These are phyloP conservation scores for Antennarius striatus DNA, from an alignment of 2,113 vertebrate species.

Conservation along the genomic window DNA sequence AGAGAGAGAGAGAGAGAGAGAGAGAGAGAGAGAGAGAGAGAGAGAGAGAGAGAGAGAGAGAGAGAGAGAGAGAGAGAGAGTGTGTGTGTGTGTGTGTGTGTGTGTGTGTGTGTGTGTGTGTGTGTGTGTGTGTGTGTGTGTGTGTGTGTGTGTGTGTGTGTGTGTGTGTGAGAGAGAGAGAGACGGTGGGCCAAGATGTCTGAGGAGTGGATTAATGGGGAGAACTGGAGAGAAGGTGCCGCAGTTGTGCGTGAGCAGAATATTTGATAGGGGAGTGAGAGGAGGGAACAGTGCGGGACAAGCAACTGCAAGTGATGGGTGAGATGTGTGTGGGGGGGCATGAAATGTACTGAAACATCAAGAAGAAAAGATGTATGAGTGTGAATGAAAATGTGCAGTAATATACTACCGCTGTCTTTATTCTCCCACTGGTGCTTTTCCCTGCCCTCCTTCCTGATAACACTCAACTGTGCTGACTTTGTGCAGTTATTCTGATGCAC, in stretches of 20 bases:
- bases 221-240: conserved; percentile 86
- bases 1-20: conserved; percentile 41
- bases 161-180: not conserved
- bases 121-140: too few relatives aligned
- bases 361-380: conserved; percentile 32
- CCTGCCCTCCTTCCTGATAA: too few relatives aligned
- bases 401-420: too few relatives aligned
- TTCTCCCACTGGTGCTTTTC: too few relatives aligned
- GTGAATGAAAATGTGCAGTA: conserved; percentile 4
- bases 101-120: too few relatives aligned
- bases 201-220: conserved; percentile 88
- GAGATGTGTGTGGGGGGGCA: conserved; percentile 35
- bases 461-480: too few relatives aligned
- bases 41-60: conserved; percentile 31
- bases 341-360: conserved; percentile 46
- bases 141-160: too few relatives aligned
- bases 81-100: too few relatives aligned
- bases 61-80: conserved; percentile 45
- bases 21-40: conserved; percentile 25
- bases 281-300: conserved; percentile 64
- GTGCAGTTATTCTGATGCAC: too few relatives aligned
- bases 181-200: conserved; percentile 82
- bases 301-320: conserved; percentile 61
- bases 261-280: conserved; percentile 74
- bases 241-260: conserved; percentile 92